Base-by-base conservation (phyloP, 2,888 invertebrate species). In the Nebria brevicollis region DNA sequence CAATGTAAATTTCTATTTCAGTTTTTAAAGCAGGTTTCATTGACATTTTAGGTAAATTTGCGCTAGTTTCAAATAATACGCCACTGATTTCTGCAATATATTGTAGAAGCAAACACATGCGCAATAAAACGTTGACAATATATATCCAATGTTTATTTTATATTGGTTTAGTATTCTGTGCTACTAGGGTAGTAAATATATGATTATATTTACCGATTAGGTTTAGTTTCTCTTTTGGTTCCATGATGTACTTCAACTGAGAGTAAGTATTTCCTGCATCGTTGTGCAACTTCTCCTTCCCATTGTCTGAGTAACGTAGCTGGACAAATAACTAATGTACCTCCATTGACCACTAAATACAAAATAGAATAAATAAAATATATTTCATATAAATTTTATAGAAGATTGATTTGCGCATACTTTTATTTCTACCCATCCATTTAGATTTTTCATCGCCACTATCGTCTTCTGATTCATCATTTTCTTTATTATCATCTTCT, bases 301-400 rank as follows among this genome's bases (percentile, higher is more conserved):
- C 98, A 99, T 88, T 99, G 98, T 84, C 94, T 93, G 80, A 98
- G 90, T 73, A 99, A 91, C 70, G 96, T 96, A 2, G 98, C 97
- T 0, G 98, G 98, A 86, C 97, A 97, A 1, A 99, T 93, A 0
- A 99, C 94, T n/a, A 99, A 90, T 0, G 96, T 96, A 25, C 95
- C 94, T 11, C 95, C 95, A 64, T 88, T 89, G 13, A 89, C 87
- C 85, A 89, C 92, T 91, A 84, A 10, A 83, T 10, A 34, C 13
- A 13, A 54, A 54, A 54, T 2, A 1, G 8, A 54, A 54, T 13
- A 13, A 7, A 54, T 54, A 43, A 43, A 83, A 70, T 72, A 41
- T 82, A 81, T 77, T 83, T 26, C 75, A 79, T 74, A 77, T 78
- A 82, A 10, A n/a, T n/a, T 42, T 13, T 25, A 82, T 70, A 10